Evolutionary conservation across 2,797 vertebrate species (phyloP), one percentile per base, ranked within the genome.

Genomic region (Zalophus californianus): DNA sequence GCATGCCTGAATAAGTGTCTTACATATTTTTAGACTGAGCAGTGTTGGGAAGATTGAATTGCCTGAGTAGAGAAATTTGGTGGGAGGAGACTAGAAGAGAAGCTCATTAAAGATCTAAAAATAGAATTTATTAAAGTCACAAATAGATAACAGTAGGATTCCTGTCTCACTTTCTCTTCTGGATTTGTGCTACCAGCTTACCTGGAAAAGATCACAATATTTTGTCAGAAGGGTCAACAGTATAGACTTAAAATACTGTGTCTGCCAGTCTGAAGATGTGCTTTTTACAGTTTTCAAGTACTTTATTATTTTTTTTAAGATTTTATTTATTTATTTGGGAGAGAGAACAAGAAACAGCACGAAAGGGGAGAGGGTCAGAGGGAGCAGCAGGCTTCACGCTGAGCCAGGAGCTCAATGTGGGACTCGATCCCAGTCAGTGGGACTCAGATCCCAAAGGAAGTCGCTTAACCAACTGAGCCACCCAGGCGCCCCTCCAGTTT

Each of bases 81-180:
- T 95, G 60, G 91, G 95, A 97, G 96, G 83, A 95, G 66, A 96
- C 70, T 87, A 93, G 70, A 96, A 96, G 84, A 95, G 92, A 87
- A 93, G 72, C 93, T 96, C 62, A 96, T 95, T 97, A 96, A 97
- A 95, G 58, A 93, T 62, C 93, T 97, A 96, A 98, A 97, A 96
- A 94, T 96, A 97, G 89, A 97, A 87, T 96, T 95, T 66, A 97
- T 96, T 97, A 94, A 95, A 96, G 48, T 91, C 75, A 82, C 82
- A 94, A 86, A 62, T 79, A 89, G 73, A 78, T 89, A 94, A 68
- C 86, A 96, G 92, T 96, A 90, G 86, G 86, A 48, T 90, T 96
- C 64, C 68, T 87, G 58, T 86, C 75, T 96, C 2, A 4, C 15
- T 77, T 32, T 84, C 75, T 82, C 23, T 25, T 86, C 56, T 90